A percentile compares a stretch with the other conserved stretches of the same genome.
Conservation (phyloP, 2,888 invertebrate genomes). For the Lithophane semibrunnea region DNA sequence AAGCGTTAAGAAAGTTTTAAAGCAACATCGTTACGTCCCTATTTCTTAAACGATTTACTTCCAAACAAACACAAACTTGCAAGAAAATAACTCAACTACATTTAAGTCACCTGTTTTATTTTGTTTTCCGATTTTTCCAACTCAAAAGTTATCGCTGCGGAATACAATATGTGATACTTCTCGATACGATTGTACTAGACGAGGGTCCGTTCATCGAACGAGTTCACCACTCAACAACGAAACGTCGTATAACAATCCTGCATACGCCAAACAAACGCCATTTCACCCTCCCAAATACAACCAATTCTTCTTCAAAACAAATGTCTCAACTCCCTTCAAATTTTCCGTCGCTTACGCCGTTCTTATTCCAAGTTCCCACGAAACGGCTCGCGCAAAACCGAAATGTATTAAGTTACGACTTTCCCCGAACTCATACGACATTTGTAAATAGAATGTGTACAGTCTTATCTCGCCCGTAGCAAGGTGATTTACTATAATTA, state of each 20-base stretch:
- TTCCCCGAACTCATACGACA: constrained; percentile 79
- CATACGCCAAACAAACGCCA: constrained; percentile 71
- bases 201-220: constrained; percentile 88
- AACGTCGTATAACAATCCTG: constrained; percentile 78
- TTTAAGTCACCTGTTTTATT: constrained; percentile 64
- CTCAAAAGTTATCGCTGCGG: constrained; percentile 66
- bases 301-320: constrained; percentile 71
- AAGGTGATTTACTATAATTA: constrained; percentile 91
- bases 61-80: constrained; percentile 35
- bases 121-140: constrained; percentile 65
- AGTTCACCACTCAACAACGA: constrained; percentile 73
- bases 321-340: constrained; percentile 73
- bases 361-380: constrained; percentile 66
- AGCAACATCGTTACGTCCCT: constrained; percentile 21
- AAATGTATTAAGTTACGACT: constrained; percentile 80
- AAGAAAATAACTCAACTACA: constrained; percentile 49
- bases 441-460: constrained; percentile 79
- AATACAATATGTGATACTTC: constrained; percentile 80
- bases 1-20: constrained; percentile 29
- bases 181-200: constrained; percentile 83
- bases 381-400: constrained; percentile 75
- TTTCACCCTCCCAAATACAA: constrained; percentile 72
- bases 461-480: constrained; percentile 89
- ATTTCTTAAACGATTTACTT: constrained; percentile 35
- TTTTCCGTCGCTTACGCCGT: constrained; percentile 73